Evolutionary conservation across 2,888 invertebrate genomes (phyloP).

Genomic region (Kuschelorhynchus macadamiae): DNA sequence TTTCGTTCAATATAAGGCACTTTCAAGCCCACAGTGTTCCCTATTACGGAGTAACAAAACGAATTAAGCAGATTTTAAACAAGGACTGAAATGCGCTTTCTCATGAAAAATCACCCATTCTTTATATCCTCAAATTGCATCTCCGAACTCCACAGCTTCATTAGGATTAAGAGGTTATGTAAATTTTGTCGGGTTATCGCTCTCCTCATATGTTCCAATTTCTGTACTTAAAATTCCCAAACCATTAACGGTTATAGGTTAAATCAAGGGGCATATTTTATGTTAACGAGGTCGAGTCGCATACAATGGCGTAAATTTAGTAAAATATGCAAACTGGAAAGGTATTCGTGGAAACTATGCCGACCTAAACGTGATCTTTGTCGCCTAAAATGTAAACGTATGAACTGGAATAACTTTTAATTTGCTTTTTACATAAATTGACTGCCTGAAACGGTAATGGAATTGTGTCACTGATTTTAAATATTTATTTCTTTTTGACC

Average conservation of each 20-base stretch:
- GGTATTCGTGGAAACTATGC: constrained; percentile 16
- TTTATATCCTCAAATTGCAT: no score
- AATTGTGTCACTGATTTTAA: not conserved
- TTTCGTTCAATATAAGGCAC: no score
- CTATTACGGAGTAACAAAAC: no score
- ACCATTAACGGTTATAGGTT: not conserved
- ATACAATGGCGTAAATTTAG: constrained; percentile 27
- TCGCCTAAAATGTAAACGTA: constrained; percentile 32
- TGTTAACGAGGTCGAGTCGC: constrained; percentile 24
- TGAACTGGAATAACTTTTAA: constrained; percentile 21
- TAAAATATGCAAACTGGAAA: constrained; percentile 28
- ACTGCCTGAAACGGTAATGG: constrained; percentile 11
- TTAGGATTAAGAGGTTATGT: no score
- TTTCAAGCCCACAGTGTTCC: no score
- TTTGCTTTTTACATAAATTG: constrained; percentile 33
- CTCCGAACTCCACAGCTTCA: no score
- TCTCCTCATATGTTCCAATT: not conserved
- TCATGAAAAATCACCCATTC: no score
- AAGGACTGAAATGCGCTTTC: no score
- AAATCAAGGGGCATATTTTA: constrained; percentile 34
- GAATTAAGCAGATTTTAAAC: no score
- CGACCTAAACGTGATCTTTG: constrained; percentile 31
- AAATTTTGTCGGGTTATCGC: not conserved
- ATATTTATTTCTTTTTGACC: not conserved
- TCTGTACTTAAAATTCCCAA: constrained; percentile 21